Conservation (phyloP, 2,888 invertebrate species). For the Zonitis immaculata region DNA sequence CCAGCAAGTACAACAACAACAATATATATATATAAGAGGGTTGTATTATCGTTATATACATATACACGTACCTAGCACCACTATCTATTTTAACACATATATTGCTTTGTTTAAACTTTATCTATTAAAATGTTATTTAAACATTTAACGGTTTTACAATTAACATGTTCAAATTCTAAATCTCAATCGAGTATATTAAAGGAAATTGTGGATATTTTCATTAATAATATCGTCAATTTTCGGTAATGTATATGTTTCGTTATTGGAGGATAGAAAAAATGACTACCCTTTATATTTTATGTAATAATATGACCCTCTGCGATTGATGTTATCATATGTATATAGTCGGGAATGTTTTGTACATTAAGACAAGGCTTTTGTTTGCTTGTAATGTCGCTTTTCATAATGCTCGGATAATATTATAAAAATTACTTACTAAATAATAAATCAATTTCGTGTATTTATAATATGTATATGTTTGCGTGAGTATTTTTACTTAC, state of each 20-base stretch:
- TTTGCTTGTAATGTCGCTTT: constrained; percentile 34
- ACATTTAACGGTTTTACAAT: neutral
- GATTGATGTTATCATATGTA: constrained; percentile 32
- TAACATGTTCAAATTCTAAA: neutral
- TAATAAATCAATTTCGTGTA: constrained; percentile 43
- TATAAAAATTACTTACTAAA: constrained; percentile 47
- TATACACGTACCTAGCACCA: constrained; percentile 32
- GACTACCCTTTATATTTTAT: too few relatives aligned
- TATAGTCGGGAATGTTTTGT: constrained; percentile 31
- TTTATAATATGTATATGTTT: constrained; percentile 23
- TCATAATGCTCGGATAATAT: constrained; percentile 40
- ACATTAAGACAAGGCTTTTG: constrained; percentile 40
- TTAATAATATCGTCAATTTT: too few relatives aligned
- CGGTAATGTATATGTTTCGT: too few relatives aligned
- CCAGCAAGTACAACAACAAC: neutral
- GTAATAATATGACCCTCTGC: too few relatives aligned
- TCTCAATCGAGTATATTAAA: neutral
- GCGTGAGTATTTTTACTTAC: constrained; percentile 36
- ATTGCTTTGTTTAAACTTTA: neutral
- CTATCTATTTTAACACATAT: constrained; percentile 28
- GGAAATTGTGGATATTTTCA: too few relatives aligned
- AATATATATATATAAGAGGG: too few relatives aligned
- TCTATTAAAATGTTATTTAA: neutral
- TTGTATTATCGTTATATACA: neutral
- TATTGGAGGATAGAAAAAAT: too few relatives aligned